Conservation (phyloP, 1,140 invertebrate genomes). For the Temnothorax nylanderi region DNA sequence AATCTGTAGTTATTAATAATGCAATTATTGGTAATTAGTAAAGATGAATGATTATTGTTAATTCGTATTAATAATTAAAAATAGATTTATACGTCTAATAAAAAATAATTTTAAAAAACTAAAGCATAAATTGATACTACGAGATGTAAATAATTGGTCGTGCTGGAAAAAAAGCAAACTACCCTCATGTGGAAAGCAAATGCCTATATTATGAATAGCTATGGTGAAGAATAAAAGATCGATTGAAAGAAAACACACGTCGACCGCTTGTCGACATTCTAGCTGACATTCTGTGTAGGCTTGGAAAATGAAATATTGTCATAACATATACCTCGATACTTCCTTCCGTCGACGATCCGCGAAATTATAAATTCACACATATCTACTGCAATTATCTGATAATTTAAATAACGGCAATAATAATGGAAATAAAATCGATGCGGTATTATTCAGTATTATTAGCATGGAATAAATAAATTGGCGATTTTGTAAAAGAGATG, state of each 20-base stretch:
- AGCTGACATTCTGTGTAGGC: neutral
- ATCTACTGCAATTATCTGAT: neutral
- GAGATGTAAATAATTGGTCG: neutral
- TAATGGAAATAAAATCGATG: neutral
- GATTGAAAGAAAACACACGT: slow-evolving; percentile 73
- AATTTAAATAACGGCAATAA: slow-evolving; percentile 17
- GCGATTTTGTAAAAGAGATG: slow-evolving; percentile 7
- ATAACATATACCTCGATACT: neutral
- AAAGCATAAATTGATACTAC: neutral
- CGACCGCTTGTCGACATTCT: slow-evolving; percentile 1
- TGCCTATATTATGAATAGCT: neutral
- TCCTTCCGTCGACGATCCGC: neutral
- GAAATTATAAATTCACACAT: neutral
- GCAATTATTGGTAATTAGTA: neutral
- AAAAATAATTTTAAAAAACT: neutral
- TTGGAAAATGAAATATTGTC: slow-evolving; percentile 38
- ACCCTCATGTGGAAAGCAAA: neutral
- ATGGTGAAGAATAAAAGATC: slow-evolving; percentile 37
- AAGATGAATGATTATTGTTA: neutral
- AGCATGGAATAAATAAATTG: slow-evolving; percentile 6
- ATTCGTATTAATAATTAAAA: neutral
- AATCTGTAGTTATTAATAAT: neutral
- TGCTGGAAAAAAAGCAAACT: neutral
- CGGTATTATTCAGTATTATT: neutral
- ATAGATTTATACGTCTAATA: neutral